Base-by-base conservation (phyloP, 2,113 vertebrate genomes). In the Phyllostomus hastatus region DNA sequence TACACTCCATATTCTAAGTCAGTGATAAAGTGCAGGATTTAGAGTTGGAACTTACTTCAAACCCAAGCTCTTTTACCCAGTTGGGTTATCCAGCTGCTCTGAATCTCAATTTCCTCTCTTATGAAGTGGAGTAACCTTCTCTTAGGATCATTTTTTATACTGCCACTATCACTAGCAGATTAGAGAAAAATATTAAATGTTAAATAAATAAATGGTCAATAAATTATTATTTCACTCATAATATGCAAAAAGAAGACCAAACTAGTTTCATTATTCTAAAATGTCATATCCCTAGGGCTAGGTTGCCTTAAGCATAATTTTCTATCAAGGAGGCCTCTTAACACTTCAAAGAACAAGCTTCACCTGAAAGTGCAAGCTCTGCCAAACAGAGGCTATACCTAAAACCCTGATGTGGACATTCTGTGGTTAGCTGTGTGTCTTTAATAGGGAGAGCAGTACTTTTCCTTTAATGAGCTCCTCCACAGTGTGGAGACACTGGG, bases 381-480 rank as follows among this genome's bases (percentile, higher is more conserved):
- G 79, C 33, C 26, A 16, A 88, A 88, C 15, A 10, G 17, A 91
- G 59, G 67, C 24, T 64, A 5, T 5, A 10, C 4, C 61, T 41
- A 19, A 92, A 88, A 31, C 4, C 2, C 35, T 52, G 7, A 59
- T 7, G 41, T 92, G 35, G 12, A 8, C 61, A 20, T 8, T 33
- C 52, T 94, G 46, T 10, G 10, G 52, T 79, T 90, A 24, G 72
- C 28, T 35, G 57, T 31, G 59, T 81, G 50, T 66, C 95, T 31
- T 70, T 81, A 5, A 1, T 50, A 52, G 1, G 52, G 48, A 0
- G 22, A 38, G 1, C 86, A 94, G 92, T 78, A 33, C 70, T 97
- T 96, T 88, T 43, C 80, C 88, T 97, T 98, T 98, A 98, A 98
- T 98, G 95, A 80, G 95, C 90, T 97, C 95, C 97, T 98, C 90